phyloP scores from a whole-genome alignment of 2,797 vertebrate species.

The Aldrovandia affinis region DNA sequence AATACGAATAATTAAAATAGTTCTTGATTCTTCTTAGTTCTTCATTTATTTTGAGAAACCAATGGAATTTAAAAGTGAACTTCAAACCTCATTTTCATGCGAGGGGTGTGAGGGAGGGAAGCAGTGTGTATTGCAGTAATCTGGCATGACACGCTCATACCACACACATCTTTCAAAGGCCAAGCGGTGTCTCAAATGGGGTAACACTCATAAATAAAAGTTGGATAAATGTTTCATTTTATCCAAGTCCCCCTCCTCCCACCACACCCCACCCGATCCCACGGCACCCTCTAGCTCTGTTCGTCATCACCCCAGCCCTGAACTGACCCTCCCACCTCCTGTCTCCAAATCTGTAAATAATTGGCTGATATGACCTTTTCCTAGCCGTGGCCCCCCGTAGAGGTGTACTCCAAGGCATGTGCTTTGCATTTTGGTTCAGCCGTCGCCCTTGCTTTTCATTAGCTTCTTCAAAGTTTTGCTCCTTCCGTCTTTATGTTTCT shows the following conservation, averaged over 20 bases:
- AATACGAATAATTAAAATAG: too few relatives aligned
- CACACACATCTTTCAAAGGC: conserved; percentile 2
- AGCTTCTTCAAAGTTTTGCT: neutral
- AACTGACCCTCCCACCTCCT: neutral
- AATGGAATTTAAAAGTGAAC: neutral
- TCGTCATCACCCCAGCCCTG: neutral
- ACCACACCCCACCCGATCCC: neutral
- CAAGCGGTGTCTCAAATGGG: neutral
- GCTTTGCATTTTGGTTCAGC: neutral
- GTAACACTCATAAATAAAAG: neutral
- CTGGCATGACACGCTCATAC: neutral
- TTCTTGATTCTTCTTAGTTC: neutral
- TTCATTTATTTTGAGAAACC: neutral
- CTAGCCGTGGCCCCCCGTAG: neutral
- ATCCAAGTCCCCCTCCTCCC: neutral
- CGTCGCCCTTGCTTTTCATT: neutral
- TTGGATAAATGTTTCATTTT: too few relatives aligned
- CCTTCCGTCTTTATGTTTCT: neutral
- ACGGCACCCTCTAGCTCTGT: neutral
- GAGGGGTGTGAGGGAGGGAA: neutral
- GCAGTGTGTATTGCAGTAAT: neutral
- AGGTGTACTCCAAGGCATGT: neutral
- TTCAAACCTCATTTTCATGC: neutral
- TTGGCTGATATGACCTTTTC: conserved; percentile 24
- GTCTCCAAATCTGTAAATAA: conserved; percentile 26